A percentile compares a stretch with the other conserved stretches of the same genome.
phyloP scores from a whole-genome alignment of 2,797 vertebrate species.

The Chloroceryle inda region DNA sequence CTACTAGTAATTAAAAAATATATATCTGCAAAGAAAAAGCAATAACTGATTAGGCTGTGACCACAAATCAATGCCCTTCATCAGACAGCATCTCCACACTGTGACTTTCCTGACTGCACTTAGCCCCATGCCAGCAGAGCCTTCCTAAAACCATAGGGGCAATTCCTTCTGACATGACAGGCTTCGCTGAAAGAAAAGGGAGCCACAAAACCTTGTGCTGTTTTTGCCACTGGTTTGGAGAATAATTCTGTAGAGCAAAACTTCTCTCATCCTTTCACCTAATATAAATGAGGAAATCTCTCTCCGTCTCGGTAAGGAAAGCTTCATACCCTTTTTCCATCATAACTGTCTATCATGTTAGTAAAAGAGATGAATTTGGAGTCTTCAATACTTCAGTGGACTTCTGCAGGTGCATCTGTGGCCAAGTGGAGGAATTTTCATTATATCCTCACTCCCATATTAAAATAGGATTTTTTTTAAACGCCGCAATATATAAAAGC shows the following conservation, averaged over 20 bases:
- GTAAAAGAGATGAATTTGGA: not conserved
- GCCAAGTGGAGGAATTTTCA: not conserved
- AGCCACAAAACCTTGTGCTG: not conserved
- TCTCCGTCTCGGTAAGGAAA: not conserved
- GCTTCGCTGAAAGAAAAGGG: not conserved
- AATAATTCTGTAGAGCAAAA: not conserved
- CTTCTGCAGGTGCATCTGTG: not conserved
- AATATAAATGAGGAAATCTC: not conserved
- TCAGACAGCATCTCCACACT: not conserved
- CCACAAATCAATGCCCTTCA: not conserved
- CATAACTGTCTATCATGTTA: not conserved
- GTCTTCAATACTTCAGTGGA: not conserved
- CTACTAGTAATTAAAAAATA: too few species aligned
- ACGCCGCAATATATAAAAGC: not conserved
- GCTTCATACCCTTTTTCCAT: not conserved
- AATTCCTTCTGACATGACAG: not conserved
- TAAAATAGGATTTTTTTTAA: not conserved
- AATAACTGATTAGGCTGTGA: not conserved
- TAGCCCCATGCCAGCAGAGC: not conserved
- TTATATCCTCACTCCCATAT: not conserved
- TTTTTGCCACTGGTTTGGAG: not conserved
- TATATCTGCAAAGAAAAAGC: not conserved
- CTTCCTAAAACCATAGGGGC: not conserved
- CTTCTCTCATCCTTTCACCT: not conserved
- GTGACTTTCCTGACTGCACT: not conserved